phyloP scores from a whole-genome alignment of 2,888 invertebrate species.

The Tenthredo scrophulariae region DNA sequence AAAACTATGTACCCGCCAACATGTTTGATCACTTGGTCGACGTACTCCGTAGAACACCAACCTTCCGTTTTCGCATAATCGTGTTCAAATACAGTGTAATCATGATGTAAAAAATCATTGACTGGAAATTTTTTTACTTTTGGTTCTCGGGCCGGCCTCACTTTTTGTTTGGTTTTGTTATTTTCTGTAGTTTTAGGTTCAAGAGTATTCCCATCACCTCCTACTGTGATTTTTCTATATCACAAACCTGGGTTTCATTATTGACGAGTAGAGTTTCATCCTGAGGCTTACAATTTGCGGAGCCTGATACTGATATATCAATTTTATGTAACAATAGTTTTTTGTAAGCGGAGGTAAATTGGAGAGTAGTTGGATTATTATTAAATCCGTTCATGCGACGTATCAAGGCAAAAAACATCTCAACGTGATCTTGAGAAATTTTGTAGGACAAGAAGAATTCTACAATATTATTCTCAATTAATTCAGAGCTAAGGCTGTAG shows the following conservation, averaged over 20 bases:
- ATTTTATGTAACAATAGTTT: slow-evolving; percentile 23
- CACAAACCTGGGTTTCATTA: background rate
- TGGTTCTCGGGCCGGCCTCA: too few relatives aligned
- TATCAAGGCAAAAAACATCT: slow-evolving; percentile 8
- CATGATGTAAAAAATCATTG: background rate
- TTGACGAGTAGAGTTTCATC: background rate
- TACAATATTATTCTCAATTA: too few relatives aligned
- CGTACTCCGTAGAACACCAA: slow-evolving; percentile 51
- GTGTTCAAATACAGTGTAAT: slow-evolving; percentile 17
- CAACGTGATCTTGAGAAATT: slow-evolving; percentile 26
- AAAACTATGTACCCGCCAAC: slow-evolving; percentile 52
- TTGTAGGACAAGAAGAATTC: background rate
- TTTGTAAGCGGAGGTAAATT: slow-evolving; percentile 11
- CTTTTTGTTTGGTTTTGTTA: background rate
- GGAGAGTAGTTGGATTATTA: background rate
- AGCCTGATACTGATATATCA: background rate
- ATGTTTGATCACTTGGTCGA: slow-evolving; percentile 52
- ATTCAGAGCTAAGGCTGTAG: background rate
- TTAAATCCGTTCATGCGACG: background rate
- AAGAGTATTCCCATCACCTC: background rate
- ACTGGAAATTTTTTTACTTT: background rate
- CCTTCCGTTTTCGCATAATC: slow-evolving; percentile 34
- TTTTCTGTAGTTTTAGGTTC: background rate
- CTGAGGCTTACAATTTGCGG: background rate
- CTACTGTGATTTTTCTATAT: background rate